Evolutionary conservation across 2,888 invertebrate genomes (phyloP).

Genomic region (Ichneumoninae sp.): DNA sequence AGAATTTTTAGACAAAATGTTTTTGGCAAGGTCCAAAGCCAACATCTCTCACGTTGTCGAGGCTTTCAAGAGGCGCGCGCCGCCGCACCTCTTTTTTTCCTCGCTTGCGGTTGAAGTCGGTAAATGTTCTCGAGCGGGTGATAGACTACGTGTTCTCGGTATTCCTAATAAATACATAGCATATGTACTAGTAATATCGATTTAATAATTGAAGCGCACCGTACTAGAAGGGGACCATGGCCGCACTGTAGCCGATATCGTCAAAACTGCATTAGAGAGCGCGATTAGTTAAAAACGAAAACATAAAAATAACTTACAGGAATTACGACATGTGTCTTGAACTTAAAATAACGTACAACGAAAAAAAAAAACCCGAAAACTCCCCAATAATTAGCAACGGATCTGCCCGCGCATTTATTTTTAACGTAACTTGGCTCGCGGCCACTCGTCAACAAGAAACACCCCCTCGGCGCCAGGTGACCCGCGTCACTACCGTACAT

Average conservation of each 20-base stretch:
- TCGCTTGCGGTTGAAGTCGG: not conserved
- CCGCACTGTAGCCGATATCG: constrained; percentile 27
- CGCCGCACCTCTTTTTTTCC: not conserved
- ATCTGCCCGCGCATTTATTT: constrained; percentile 45
- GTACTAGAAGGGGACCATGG: constrained; percentile 48
- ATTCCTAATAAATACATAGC: constrained; percentile 33
- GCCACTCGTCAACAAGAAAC: constrained; percentile 19
- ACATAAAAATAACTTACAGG: constrained; percentile 30
- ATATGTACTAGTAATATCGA: constrained; percentile 28
- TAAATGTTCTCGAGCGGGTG: constrained; percentile 11
- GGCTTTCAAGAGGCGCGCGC: not conserved
- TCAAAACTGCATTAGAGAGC: not conserved
- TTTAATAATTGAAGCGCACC: constrained; percentile 28
- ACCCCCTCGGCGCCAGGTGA: constrained; percentile 15
- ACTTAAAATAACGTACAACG: constrained; percentile 5
- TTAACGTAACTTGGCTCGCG: constrained; percentile 30
- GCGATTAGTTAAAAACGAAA: constrained; percentile 2
- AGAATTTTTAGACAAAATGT: constrained; percentile 14
- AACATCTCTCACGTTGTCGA: constrained; percentile 16
- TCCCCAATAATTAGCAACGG: constrained; percentile 38
- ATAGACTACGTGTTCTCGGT: constrained; percentile 30
- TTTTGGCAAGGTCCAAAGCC: constrained; percentile 1
- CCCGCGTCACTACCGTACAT: constrained; percentile 28
- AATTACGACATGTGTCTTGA: constrained; percentile 39
- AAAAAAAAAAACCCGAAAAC: not conserved